Evolutionary conservation across 2,113 vertebrate species (phyloP).

Genomic region (Chroicocephalus ridibundus): DNA sequence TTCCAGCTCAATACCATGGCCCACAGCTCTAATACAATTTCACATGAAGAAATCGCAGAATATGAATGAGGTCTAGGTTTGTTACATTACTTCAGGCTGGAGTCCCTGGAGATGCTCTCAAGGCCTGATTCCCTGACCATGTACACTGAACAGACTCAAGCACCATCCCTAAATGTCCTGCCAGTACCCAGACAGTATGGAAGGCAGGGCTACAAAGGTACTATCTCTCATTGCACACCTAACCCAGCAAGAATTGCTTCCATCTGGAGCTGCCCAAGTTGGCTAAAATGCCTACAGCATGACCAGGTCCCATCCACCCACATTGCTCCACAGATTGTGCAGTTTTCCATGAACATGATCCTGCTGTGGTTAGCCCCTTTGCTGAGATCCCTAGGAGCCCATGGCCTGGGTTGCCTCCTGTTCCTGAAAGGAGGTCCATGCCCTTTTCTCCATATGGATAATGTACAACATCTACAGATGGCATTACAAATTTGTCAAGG

Average conservation of each 20-base stretch:
- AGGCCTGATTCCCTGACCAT: neutral
- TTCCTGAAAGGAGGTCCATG: neutral
- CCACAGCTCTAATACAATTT: neutral
- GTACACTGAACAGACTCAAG: neutral
- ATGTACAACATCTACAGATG: neutral
- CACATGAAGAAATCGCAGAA: neutral
- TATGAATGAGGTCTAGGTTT: neutral
- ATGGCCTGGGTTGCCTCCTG: neutral
- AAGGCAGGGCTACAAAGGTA: neutral
- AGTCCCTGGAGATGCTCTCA: neutral
- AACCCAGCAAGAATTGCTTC: neutral
- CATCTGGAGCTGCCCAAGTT: neutral
- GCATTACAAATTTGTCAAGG: neutral
- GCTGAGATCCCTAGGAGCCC: accelerated
- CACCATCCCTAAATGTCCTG: neutral
- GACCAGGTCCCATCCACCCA: neutral
- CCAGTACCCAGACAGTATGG: neutral
- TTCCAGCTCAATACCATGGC: neutral
- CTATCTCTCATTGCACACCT: neutral
- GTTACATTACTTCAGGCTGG: neutral
- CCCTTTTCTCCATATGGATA: neutral
- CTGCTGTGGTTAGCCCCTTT: neutral
- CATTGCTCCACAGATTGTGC: neutral
- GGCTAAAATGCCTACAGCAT: neutral
- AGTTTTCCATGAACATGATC: neutral